phyloP scores from a whole-genome alignment of 2,888 invertebrate genomes.

The Ectemnius continuus region DNA sequence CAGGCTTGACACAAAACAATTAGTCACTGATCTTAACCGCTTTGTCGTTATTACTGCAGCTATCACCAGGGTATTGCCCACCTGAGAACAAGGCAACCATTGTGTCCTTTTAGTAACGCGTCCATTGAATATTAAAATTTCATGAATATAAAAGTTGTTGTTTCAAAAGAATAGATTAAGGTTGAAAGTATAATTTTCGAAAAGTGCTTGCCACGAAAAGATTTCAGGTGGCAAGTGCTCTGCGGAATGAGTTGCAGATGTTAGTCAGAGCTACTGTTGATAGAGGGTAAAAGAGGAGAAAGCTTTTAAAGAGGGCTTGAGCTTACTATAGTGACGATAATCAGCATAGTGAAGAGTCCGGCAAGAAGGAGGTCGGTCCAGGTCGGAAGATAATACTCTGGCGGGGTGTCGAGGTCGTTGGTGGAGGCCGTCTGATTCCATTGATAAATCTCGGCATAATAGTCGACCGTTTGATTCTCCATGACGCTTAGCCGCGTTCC shows the following conservation, averaged over 20 bases:
- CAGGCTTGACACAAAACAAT: constrained; percentile 96
- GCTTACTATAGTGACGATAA: constrained; percentile 76
- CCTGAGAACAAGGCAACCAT: constrained; percentile 67
- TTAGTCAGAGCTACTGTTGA: too few relatives aligned
- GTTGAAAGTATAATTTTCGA: too few relatives aligned
- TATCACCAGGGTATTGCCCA: constrained; percentile 94
- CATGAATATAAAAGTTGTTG: too few relatives aligned
- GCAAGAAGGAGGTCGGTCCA: constrained; percentile 74
- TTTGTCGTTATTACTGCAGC: constrained; percentile 92
- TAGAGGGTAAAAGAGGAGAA: too few relatives aligned
- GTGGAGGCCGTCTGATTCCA: constrained; percentile 51
- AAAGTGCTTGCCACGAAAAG: too few relatives aligned
- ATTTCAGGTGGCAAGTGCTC: background rate
- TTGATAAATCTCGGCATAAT: constrained; percentile 56
- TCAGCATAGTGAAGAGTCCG: constrained; percentile 72
- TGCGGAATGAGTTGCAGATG: too few relatives aligned
- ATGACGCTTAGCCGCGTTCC: constrained; percentile 59
- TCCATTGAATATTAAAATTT: background rate
- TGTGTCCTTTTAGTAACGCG: constrained; percentile 6
- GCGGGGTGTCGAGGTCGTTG: constrained; percentile 29
- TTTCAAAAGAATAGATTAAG: background rate
- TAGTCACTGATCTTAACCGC: constrained; percentile 93
- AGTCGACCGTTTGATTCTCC: constrained; percentile 60
- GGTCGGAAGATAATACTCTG: constrained; percentile 61
- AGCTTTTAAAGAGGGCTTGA: background rate